Evolutionary conservation across 37 sponge, comb jelly and placozoan genomes (phyloP).

Genomic region (Diacarnus erythraeanus): DNA sequence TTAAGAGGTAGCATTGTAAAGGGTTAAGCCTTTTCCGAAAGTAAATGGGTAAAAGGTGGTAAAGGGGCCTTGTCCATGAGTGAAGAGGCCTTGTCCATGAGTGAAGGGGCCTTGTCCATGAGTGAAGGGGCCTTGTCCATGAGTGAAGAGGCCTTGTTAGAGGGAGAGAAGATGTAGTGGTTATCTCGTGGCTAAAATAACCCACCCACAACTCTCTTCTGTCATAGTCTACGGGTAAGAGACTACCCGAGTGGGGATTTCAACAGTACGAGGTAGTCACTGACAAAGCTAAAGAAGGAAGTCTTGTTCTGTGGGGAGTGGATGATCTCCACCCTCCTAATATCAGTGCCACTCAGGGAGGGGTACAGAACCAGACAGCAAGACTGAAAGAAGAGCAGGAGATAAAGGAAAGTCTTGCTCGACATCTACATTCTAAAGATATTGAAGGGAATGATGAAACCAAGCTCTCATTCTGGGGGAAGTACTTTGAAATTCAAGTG

Average conservation of each 20-base stretch:
- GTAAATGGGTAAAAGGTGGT: too few species aligned
- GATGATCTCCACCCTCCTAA: slow-evolving; percentile 21
- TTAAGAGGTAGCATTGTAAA: too few species aligned
- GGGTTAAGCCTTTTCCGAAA: too few species aligned
- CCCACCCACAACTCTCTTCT: background rate
- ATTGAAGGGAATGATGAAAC: too few species aligned
- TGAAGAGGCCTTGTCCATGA: background rate
- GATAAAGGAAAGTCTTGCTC: background rate
- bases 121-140: background rate
- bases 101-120: background rate
- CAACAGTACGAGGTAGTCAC: slow-evolving; percentile 80
- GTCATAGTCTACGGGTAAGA: slow-evolving; percentile 59
- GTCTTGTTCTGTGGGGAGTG: slow-evolving; percentile 24
- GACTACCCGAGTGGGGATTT: slow-evolving; percentile 88
- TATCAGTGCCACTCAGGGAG: background rate
- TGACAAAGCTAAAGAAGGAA: slow-evolving; percentile 32
- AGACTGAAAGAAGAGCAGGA: slow-evolving; percentile 26
- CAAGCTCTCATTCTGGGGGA: slow-evolving; percentile 53
- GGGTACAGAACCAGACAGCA: background rate
- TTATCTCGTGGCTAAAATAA: background rate
- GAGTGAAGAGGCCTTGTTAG: background rate
- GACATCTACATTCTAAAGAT: too few species aligned
- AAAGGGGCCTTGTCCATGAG: background rate
- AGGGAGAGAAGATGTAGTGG: background rate
- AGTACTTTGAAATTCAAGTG: slow-evolving; percentile 62